phyloP scores from a whole-genome alignment of 2,797 vertebrate species.

The Enteromius thamalakanensis region DNA sequence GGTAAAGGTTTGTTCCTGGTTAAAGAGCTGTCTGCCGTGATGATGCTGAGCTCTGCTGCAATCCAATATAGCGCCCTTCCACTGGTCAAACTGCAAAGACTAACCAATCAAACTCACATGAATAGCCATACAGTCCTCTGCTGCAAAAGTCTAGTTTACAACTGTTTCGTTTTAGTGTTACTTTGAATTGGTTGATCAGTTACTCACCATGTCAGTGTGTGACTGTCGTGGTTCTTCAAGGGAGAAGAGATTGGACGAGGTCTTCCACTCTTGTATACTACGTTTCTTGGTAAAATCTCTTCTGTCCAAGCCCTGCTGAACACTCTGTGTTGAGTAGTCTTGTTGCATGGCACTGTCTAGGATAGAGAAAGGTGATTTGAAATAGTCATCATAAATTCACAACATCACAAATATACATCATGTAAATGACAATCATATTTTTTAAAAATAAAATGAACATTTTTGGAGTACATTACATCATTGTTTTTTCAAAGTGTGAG shows the following conservation, averaged over 20 bases:
- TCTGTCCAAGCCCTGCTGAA: conserved; percentile 21
- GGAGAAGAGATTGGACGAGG: conserved; percentile 45
- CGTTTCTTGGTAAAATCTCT: conserved; percentile 43
- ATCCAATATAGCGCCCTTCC: conserved; percentile 2
- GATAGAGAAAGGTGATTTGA: background rate
- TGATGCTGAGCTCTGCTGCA: conserved; percentile 6
- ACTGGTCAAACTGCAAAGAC: conserved; percentile 44
- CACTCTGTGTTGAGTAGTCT: background rate
- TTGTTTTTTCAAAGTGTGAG: background rate
- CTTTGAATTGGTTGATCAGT: background rate
- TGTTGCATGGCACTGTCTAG: conserved; percentile 35
- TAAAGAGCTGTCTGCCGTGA: conserved; percentile 16
- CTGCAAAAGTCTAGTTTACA: background rate
- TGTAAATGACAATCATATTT: background rate
- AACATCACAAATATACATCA: background rate
- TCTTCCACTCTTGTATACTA: conserved; percentile 60
- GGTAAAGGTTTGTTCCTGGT: background rate
- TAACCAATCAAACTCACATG: conserved; percentile 7
- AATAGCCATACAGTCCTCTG: background rate
- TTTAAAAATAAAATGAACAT: background rate
- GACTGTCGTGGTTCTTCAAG: conserved; percentile 39
- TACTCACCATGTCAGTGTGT: conserved; percentile 63
- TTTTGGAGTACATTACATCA: background rate
- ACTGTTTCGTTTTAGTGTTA: background rate
- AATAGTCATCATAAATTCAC: background rate